Evolutionary conservation across 2,888 invertebrate genomes (phyloP), one percentile per base, ranked within the genome.

Genomic region (Bimastos eiseni): DNA sequence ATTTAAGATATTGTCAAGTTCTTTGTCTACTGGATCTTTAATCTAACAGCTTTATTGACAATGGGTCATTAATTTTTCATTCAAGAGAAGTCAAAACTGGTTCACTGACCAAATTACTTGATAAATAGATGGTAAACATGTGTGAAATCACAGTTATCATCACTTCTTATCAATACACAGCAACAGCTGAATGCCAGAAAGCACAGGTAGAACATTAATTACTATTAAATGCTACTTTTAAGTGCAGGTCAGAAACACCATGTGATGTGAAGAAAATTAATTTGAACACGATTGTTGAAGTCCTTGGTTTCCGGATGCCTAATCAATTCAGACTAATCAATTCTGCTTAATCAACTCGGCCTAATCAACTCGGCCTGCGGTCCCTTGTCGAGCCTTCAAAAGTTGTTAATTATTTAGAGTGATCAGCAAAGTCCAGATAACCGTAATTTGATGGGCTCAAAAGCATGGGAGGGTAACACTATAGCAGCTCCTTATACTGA

Each of bases 111-210:
- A 70, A 70, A 30, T 11, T 70, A n/a, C 70, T 70, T 70, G 30
- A 70, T n/a, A 70, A 70, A 70, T n/a, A n/a, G n/a, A 70, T 70
- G 49, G 70, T 70, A 70, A 70, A 70, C 70, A 70, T 24, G 30
- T 30, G 30, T 24, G 5, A 55, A 55, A 55, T 70, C n/a, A 70
- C 70, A 70, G 70, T 70, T n/a, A 70, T 70, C 70, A n/a, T 13
- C 30, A 70, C 70, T 70, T 49, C 70, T 70, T 70, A n/a, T 70
- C n/a, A 70, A n/a, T n/a, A 70, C n/a, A 70, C 70, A 70, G n/a
- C 70, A 70, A 70, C 11, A 70, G 70, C 11, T n/a, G n/a, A 30
- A 70, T n/a, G 13, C 30, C 70, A 70, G 70, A 13, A 70, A 70
- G 70, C 70, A 70, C 11, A 70, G 70, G 70, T 11, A n/a, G 70